phyloP scores from a whole-genome alignment of 2,888 invertebrate species.

The Ceraclea dissimilis region DNA sequence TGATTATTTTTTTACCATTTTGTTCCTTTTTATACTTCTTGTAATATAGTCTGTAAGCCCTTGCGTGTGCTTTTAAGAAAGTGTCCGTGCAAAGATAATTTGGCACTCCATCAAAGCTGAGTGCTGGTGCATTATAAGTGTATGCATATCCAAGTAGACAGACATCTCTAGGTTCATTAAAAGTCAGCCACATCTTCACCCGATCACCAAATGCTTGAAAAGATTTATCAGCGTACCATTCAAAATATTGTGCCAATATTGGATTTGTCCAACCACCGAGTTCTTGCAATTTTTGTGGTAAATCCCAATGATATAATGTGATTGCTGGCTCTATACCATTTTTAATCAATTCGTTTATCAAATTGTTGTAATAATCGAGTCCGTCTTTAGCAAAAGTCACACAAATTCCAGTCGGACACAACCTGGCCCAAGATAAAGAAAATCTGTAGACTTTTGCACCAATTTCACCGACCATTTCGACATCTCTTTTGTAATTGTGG shows the following conservation, averaged over 20 bases:
- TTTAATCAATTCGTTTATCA: constrained; percentile 49
- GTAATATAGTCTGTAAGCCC: constrained; percentile 52
- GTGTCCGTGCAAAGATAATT: constrained; percentile 58
- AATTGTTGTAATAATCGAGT: constrained; percentile 51
- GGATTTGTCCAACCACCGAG: constrained; percentile 48
- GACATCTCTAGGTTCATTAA: constrained; percentile 54
- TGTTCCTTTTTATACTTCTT: constrained; percentile 37
- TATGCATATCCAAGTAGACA: constrained; percentile 45
- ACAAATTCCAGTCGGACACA: constrained; percentile 33
- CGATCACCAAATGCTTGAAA: constrained; percentile 43
- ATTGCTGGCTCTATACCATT: constrained; percentile 51
- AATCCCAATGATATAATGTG: constrained; percentile 62
- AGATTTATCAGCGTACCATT: constrained; percentile 42
- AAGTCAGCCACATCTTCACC: constrained; percentile 52
- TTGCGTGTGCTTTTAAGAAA: constrained; percentile 57
- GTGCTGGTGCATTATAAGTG: constrained; percentile 45
- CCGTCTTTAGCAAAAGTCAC: constrained; percentile 33
- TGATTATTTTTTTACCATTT: constrained; percentile 24
- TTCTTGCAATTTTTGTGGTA: constrained; percentile 52
- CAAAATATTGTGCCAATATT: constrained; percentile 44
- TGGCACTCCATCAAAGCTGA: constrained; percentile 41
- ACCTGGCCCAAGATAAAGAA: constrained; percentile 47
- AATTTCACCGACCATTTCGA: constrained; percentile 30
- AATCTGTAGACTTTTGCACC: constrained; percentile 39
- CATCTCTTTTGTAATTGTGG: constrained; percentile 42